These are phyloP conservation scores for Fragum fragum DNA, from an alignment of 2,888 invertebrate genomes.

Conservation along the genomic window DNA sequence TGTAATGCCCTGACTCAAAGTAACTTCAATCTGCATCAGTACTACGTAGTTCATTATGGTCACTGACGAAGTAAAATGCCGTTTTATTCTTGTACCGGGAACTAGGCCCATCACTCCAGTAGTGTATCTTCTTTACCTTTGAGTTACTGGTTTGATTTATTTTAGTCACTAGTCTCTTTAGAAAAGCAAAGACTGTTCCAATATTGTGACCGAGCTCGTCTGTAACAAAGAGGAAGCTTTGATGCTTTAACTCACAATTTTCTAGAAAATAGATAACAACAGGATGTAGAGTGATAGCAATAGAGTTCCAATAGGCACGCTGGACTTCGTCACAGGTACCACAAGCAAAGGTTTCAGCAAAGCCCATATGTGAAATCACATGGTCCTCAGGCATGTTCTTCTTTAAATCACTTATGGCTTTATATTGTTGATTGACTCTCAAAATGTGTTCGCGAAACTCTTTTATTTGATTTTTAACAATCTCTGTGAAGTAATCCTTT, in stretches of 20 bases:
- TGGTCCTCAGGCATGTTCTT: no score
- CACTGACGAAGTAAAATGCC: conserved; percentile 42
- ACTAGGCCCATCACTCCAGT: conserved; percentile 66
- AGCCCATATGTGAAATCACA: no score
- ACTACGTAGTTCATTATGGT: conserved; percentile 42
- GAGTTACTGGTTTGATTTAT: background rate
- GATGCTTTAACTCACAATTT: conserved; percentile 20
- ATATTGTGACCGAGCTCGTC: conserved; percentile 55
- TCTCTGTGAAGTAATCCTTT: no score
- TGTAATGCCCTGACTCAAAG: conserved; percentile 59
- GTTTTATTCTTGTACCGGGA: conserved; percentile 61
- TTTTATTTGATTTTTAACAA: no score
- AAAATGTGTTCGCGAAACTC: no score
- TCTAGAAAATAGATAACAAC: conserved; percentile 51
- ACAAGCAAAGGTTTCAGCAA: no score
- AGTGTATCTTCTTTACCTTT: conserved; percentile 36
- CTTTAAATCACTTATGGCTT: no score
- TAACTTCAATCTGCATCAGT: conserved; percentile 47
- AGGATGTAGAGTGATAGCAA: conserved; percentile 63
- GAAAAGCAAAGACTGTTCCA: conserved; percentile 38
- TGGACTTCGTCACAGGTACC: no score
- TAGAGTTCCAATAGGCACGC: no score
- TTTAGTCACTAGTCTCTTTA: conserved; percentile 44
- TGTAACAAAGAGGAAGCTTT: conserved; percentile 53
- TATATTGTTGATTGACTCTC: no score